Conservation (phyloP, 1,140 invertebrate species). For the Oreohelix idahoensis region DNA sequence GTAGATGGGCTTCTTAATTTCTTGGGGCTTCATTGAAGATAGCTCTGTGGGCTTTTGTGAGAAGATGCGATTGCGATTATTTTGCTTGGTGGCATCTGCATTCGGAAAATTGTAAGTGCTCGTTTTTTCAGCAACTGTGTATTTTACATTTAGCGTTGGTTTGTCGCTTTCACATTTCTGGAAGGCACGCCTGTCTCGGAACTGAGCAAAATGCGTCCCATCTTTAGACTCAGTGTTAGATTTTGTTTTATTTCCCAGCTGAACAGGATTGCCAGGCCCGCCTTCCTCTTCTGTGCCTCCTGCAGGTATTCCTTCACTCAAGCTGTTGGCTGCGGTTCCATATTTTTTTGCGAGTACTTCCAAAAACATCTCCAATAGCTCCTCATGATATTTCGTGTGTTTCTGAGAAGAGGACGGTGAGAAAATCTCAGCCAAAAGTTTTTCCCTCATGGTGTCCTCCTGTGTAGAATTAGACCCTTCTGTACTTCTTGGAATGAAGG, state of each 20-base stretch:
- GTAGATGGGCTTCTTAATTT: background rate
- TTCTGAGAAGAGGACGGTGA: background rate
- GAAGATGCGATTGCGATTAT: background rate
- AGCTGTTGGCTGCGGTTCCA: background rate
- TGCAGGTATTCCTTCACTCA: background rate
- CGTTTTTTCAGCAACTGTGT: too few species aligned
- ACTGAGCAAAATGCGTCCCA: too few species aligned
- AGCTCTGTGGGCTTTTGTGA: background rate
- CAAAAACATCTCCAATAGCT: background rate
- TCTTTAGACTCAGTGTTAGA: too few species aligned
- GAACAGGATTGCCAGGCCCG: too few species aligned
- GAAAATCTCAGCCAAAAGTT: background rate
- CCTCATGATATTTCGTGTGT: background rate
- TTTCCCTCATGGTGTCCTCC: background rate
- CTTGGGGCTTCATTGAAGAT: background rate
- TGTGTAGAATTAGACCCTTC: background rate
- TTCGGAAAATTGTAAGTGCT: too few species aligned
- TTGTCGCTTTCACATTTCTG: too few species aligned
- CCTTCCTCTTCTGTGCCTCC: background rate
- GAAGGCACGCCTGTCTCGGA: too few species aligned
- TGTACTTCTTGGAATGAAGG: too few species aligned
- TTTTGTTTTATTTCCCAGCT: too few species aligned
- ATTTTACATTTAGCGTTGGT: too few species aligned
- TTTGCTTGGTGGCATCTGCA: background rate
- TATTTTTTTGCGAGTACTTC: background rate